These are phyloP conservation scores for Spialia ferax DNA, from an alignment of 2,888 invertebrate species.

Conservation along the genomic window DNA sequence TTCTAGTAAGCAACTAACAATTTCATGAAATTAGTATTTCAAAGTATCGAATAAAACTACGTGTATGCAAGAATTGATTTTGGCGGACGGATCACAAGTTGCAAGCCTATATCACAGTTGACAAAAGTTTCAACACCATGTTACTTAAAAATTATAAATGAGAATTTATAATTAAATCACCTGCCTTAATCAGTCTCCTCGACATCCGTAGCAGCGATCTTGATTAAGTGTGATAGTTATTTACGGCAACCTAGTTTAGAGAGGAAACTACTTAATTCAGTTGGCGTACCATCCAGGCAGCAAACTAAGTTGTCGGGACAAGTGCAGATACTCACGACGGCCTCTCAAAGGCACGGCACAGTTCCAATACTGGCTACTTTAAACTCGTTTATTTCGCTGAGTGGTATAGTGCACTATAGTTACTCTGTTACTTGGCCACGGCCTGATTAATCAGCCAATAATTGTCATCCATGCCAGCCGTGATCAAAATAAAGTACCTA, in stretches of 20 bases:
- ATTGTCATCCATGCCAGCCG: not conserved
- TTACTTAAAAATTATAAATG: too few species aligned
- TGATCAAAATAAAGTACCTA: not conserved
- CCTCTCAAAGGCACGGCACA: slow-evolving; percentile 42
- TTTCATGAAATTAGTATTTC: too few species aligned
- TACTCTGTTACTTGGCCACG: slow-evolving; percentile 25
- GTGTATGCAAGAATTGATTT: too few species aligned
- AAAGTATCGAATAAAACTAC: too few species aligned
- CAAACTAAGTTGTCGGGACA: slow-evolving; percentile 62
- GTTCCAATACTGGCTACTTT: slow-evolving; percentile 51
- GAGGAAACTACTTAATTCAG: slow-evolving; percentile 76
- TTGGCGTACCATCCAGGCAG: slow-evolving; percentile 62
- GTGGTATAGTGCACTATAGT: slow-evolving; percentile 34
- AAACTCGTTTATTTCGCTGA: slow-evolving; percentile 30
- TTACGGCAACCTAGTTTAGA: slow-evolving; percentile 75
- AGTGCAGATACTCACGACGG: slow-evolving; percentile 60
- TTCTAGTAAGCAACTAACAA: too few species aligned
- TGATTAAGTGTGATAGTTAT: slow-evolving; percentile 62
- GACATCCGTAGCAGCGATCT: not conserved
- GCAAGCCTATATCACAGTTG: too few species aligned
- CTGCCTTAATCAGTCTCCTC: not conserved
- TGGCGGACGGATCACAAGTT: too few species aligned
- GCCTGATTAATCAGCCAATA: slow-evolving; percentile 16
- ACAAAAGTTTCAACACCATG: too few species aligned
- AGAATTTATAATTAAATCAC: not conserved